Conservation (phyloP, 2,113 vertebrate genomes). For the Aythya baeri region DNA sequence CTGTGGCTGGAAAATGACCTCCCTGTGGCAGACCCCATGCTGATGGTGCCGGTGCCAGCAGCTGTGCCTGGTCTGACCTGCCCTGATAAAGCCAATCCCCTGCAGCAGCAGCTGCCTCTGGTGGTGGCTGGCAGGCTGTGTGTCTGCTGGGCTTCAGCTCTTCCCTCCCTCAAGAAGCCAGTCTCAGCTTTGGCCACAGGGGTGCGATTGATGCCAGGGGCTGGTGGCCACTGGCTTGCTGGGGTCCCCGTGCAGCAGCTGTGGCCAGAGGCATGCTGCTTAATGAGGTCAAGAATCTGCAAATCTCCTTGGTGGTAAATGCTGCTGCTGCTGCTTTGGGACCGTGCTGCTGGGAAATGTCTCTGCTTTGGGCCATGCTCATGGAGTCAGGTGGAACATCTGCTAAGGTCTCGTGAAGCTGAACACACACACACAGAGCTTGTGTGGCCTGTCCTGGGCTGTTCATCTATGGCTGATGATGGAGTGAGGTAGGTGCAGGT, state of each 20-base stretch:
- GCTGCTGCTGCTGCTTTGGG: not conserved
- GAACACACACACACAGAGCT: too few relatives aligned
- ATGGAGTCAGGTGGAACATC: too few relatives aligned
- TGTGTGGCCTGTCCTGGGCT: too few relatives aligned
- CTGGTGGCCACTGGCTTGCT: not conserved
- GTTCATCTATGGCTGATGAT: not conserved
- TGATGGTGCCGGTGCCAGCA: not conserved
- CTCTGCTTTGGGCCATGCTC: not conserved
- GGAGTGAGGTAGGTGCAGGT: not conserved
- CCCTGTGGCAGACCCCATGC: not conserved
- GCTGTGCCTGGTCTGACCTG: accelerated
- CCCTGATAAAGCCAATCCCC: not conserved
- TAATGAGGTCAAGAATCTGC: too few relatives aligned
- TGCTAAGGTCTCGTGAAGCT: not conserved
- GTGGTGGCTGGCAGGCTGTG: not conserved
- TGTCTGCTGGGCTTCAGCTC: too few relatives aligned
- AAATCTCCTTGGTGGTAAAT: not conserved
- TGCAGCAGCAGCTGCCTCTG: too few relatives aligned
- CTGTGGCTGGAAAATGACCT: not conserved
- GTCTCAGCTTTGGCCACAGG: not conserved
- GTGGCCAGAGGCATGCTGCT: not conserved
- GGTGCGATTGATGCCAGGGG: not conserved
- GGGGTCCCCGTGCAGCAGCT: not conserved
- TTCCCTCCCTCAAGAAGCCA: not conserved
- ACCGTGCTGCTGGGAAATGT: not conserved